phyloP scores from a whole-genome alignment of 2,888 invertebrate genomes.

The Andrena dorsata region DNA sequence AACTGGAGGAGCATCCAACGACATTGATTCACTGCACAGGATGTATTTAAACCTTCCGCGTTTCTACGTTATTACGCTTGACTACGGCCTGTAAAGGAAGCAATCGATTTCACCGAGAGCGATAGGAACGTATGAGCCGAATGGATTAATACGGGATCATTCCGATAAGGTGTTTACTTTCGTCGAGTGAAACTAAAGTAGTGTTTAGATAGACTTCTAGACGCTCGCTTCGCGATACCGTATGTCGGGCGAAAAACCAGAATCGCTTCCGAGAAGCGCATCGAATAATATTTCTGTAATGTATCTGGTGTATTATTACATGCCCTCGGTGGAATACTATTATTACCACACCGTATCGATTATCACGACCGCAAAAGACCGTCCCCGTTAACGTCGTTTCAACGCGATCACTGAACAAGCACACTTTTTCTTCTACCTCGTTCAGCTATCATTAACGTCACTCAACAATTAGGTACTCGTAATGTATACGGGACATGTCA shows the following conservation, averaged over 20 bases:
- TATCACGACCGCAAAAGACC: constrained; percentile 41
- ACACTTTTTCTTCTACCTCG: not conserved
- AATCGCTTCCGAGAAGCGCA: not conserved
- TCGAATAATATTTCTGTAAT: constrained; percentile 16
- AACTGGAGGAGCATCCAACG: constrained; percentile 12
- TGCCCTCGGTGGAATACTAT: constrained; percentile 45
- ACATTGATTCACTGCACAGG: constrained; percentile 13
- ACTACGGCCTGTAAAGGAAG: too few relatives aligned
- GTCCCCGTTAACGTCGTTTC: constrained; percentile 49
- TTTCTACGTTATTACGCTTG: not conserved
- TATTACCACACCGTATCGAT: constrained; percentile 59
- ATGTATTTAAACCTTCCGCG: constrained; percentile 16
- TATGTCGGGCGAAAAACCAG: not conserved
- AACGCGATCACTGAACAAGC: not conserved
- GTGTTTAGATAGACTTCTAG: too few relatives aligned
- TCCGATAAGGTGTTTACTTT: not conserved
- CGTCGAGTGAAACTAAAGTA: not conserved
- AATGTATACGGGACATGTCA: not conserved
- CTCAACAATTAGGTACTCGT: constrained; percentile 6
- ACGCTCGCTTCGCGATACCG: not conserved
- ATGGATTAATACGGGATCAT: not conserved
- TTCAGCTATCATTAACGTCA: constrained; percentile 16
- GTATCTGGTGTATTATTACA: constrained; percentile 16
- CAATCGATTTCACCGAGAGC: too few relatives aligned
- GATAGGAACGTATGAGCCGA: too few relatives aligned